phyloP scores from a whole-genome alignment of 2,113 vertebrate genomes.

The Sigmodon hispidus region DNA sequence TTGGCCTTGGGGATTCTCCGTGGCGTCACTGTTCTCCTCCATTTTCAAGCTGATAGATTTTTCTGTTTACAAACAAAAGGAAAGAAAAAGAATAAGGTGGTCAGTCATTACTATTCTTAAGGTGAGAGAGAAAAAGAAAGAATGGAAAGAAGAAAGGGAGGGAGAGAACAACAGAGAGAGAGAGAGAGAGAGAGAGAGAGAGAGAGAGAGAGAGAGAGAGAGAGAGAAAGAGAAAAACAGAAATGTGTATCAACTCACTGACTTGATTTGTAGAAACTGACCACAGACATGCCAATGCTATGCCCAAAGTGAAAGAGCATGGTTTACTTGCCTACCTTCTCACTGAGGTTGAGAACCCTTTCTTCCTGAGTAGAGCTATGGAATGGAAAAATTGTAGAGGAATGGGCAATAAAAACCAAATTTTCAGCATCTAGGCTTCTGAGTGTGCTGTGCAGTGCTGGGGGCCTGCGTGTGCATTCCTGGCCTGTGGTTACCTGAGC shows the following conservation, averaged over 20 bases:
- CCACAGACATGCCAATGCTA: background rate
- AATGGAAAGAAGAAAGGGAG: too few relatives aligned
- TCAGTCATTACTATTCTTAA: background rate
- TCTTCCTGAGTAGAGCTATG: background rate
- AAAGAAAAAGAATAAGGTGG: constrained; percentile 55
- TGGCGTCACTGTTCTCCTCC: constrained; percentile 90
- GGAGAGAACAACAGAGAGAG: too few relatives aligned
- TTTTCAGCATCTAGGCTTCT: background rate
- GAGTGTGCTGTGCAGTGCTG: background rate
- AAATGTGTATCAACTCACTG: background rate
- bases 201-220: rapidly evolving
- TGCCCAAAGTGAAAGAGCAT: background rate
- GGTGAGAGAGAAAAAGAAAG: background rate
- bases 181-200: background rate
- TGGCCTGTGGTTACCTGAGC: constrained; percentile 28
- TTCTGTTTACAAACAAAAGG: constrained; percentile 75
- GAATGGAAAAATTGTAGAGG: background rate
- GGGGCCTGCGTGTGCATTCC: background rate
- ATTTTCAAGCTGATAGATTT: constrained; percentile 83
- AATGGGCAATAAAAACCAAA: background rate
- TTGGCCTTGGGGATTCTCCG: constrained; percentile 82
- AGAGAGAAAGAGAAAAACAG: rapidly evolving
- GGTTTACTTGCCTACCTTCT: background rate
- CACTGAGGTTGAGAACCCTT: background rate
- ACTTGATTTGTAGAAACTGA: constrained; percentile 34